These are phyloP conservation scores for Bombus impatiens DNA, from an alignment of 1,140 invertebrate species.

Conservation along the genomic window DNA sequence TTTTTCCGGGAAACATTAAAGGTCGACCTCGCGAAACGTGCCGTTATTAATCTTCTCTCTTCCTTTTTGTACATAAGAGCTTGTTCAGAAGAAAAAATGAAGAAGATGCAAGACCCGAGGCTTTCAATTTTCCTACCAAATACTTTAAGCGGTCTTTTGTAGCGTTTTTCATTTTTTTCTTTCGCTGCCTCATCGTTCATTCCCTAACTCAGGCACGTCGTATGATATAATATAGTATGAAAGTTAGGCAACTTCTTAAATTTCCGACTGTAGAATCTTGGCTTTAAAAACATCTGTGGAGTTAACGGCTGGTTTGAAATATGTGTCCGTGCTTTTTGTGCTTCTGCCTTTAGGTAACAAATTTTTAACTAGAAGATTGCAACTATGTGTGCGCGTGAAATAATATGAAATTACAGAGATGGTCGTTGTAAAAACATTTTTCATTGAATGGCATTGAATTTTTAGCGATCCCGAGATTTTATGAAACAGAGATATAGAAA, in stretches of 20 bases:
- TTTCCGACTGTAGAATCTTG: background rate
- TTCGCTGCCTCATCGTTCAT: background rate
- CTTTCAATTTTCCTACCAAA: slow-evolving; percentile 14
- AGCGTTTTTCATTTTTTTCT: background rate
- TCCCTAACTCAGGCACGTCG: background rate
- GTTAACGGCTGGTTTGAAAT: background rate
- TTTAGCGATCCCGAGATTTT: too few species aligned
- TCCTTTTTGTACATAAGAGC: background rate
- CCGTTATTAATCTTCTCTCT: slow-evolving; percentile 25
- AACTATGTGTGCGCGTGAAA: too few species aligned
- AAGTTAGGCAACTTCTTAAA: background rate
- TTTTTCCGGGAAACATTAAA: slow-evolving; percentile 22
- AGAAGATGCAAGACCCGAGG: background rate
- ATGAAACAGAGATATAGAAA: too few species aligned
- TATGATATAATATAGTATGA: background rate
- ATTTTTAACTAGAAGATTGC: too few species aligned
- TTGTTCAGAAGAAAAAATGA: background rate
- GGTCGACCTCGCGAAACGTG: background rate
- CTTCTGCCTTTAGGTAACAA: too few species aligned
- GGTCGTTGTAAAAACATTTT: too few species aligned
- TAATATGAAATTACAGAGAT: too few species aligned
- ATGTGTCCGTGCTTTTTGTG: too few species aligned
- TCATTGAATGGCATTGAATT: too few species aligned
- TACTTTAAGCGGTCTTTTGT: slow-evolving; percentile 13
- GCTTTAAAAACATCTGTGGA: background rate